Evolutionary conservation across 1,140 invertebrate species (phyloP).

Genomic region (Brachionus plicatilis): DNA sequence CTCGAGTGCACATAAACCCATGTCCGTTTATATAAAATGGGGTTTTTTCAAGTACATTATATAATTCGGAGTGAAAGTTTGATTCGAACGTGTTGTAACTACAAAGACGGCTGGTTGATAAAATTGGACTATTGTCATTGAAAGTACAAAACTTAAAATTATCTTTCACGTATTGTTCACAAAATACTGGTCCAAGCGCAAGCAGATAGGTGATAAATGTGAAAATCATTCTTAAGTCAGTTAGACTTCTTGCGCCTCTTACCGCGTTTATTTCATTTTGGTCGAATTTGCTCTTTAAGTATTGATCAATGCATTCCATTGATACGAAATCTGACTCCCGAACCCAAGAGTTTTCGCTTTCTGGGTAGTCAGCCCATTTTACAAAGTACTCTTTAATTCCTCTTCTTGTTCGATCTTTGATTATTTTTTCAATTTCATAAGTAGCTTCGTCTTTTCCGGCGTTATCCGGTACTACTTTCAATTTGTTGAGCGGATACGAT

Average conservation of each 20-base stretch:
- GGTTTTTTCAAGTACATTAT: background rate
- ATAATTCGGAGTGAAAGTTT: background rate
- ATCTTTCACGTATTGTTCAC: background rate
- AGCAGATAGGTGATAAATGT: background rate
- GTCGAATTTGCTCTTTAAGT: background rate
- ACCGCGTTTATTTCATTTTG: background rate
- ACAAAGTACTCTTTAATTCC: constrained; percentile 25
- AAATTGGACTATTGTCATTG: background rate
- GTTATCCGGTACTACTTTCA: background rate
- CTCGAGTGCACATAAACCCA: background rate
- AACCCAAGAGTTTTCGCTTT: constrained; percentile 39
- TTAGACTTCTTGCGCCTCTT: background rate
- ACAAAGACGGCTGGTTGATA: background rate
- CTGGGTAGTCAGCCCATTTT: background rate
- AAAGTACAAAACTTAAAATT: background rate
- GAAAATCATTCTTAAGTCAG: background rate
- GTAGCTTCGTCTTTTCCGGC: background rate
- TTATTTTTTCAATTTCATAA: constrained; percentile 25
- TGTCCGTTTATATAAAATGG: background rate
- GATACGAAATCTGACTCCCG: background rate
- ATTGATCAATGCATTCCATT: background rate
- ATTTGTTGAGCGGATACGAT: background rate
- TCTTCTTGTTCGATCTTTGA: background rate
- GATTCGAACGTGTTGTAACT: background rate
- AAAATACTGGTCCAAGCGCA: background rate